phyloP scores from a whole-genome alignment of 2,888 invertebrate species.

The Torymus auratus region DNA sequence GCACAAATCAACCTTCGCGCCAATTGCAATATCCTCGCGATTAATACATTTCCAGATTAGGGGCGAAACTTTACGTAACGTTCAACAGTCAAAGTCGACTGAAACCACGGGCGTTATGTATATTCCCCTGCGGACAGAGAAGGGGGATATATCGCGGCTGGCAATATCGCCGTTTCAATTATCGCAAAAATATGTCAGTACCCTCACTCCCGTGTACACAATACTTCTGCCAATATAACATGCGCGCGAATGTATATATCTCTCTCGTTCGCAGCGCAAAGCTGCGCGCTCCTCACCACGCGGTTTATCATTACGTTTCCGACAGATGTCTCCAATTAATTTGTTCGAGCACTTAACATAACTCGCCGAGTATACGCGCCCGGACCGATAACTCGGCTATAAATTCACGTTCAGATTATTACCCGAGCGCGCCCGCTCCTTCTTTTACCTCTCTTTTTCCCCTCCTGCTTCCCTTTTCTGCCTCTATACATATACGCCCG shows the following conservation, averaged over 20 bases:
- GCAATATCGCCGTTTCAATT: constrained; percentile 6
- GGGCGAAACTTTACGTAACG: neutral
- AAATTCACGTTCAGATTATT: constrained; percentile 57
- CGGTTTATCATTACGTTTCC: constrained; percentile 64
- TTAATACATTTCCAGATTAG: neutral
- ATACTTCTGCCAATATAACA: too few species aligned
- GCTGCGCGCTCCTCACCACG: constrained; percentile 33
- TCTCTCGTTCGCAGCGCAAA: neutral
- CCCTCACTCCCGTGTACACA: neutral
- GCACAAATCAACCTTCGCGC: neutral
- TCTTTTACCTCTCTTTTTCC: neutral
- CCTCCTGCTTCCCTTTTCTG: neutral
- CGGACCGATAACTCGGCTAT: constrained; percentile 62
- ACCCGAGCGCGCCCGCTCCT: constrained; percentile 2
- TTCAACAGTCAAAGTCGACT: too few species aligned
- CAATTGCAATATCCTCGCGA: neutral
- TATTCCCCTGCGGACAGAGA: too few species aligned
- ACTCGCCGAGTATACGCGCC: constrained; percentile 54
- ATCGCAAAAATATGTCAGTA: constrained; percentile 12
- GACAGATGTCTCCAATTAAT: constrained; percentile 69
- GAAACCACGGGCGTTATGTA: too few species aligned
- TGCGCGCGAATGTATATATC: too few species aligned
- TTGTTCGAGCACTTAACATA: constrained; percentile 66
- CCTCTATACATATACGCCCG: too few species aligned
- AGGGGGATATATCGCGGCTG: too few species aligned